Percentiles rank a stretch among this genome's conserved stretches.
Conservation (phyloP, 2,888 invertebrate species). For the Drosophila helvetica region DNA sequence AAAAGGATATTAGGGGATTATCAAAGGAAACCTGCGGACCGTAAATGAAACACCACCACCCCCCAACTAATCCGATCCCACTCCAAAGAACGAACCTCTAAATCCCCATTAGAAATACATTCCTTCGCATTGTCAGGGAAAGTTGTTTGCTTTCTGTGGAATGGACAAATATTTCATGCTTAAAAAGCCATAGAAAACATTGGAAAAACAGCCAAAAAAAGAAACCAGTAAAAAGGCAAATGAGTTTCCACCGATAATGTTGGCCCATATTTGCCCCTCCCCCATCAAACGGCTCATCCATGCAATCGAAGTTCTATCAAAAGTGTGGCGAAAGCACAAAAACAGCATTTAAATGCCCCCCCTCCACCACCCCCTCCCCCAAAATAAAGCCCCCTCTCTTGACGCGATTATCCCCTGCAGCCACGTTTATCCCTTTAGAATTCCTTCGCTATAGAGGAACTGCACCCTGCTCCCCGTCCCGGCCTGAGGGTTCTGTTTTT, state of each 20-base stretch:
- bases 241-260: slow-evolving; percentile 12
- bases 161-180: slow-evolving; percentile 24
- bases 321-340: slow-evolving; percentile 40
- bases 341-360: slow-evolving; percentile 35
- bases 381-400: no score
- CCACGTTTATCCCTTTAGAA: slow-evolving; percentile 22
- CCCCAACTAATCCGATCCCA: no score
- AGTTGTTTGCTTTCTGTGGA: slow-evolving; percentile 4
- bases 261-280: background rate
- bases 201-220: no score
- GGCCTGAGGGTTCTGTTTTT: slow-evolving; percentile 10
- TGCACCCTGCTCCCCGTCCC: background rate
- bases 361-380: background rate
- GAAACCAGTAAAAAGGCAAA: background rate
- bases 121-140: background rate
- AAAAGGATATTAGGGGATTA: background rate
- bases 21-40: slow-evolving; percentile 9
- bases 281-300: background rate
- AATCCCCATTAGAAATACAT: slow-evolving; percentile 40
- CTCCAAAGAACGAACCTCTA: slow-evolving; percentile 22
- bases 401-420: background rate
- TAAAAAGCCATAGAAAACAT: slow-evolving; percentile 33
- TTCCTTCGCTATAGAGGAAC: background rate
- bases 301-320: slow-evolving; percentile 32
- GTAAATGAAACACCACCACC: no score